Evolutionary conservation across 2,888 invertebrate species (phyloP), one percentile per base, ranked within the genome.

Genomic region (Busseola fusca): DNA sequence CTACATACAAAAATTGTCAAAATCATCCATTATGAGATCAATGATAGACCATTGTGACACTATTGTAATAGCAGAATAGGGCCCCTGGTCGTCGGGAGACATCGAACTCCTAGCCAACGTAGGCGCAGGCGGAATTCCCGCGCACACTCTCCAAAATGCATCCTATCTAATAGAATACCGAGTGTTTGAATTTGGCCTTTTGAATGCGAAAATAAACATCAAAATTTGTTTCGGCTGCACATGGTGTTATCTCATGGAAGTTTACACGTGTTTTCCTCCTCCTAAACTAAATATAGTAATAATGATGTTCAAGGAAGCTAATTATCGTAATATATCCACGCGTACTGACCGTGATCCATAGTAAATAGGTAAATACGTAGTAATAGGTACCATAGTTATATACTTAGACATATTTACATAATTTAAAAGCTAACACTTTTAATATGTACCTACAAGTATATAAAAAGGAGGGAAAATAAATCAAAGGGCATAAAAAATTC

Each of bases 281-380:
- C 21, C 5, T 72, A 34, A 64, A 21, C 7, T 40, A 75, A 54
- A 75, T 52, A 30, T 40, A 72, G 21, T 56, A 14, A 30, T 16
- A 56, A 59, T 42, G 27, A 54, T 9, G 3, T 30, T 52, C 27
- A 50, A 69, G 81, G 77, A 69, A 76, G 60, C 54, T 37, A 40
- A 58, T 45, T 45, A 48, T 21, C 27, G 54, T 30, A 37, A 21
- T 25, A 30, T 37, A 45, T 40, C 63, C 42, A 37, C 3, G 21
- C 14, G 40, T 25, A 30, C n/a, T 25, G 56, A 37, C 78, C 67
- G 42, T 78, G 82, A 78, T 78, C 82, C 72, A 57, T 18, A 58
- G 72, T 59, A 62, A 42, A 54, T 48, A 57, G 40, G 2, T 64
- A 67, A 72, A 27, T 56, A 81, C 18, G 59, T 12, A 48, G 1